These are phyloP conservation scores for Ctenoplectra terminalis DNA, from an alignment of 1,140 invertebrate species.

Conservation along the genomic window DNA sequence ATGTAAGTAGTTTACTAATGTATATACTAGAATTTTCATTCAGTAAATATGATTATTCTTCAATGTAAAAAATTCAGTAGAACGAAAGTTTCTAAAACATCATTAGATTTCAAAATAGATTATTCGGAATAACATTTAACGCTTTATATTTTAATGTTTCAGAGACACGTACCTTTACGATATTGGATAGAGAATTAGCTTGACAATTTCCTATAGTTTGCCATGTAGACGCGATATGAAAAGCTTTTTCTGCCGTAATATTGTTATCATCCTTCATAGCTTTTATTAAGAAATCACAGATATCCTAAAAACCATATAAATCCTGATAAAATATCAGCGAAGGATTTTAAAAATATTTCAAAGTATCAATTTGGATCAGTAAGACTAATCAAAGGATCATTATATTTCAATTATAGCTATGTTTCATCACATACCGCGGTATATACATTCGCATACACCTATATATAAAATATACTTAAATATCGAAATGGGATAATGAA, in stretches of 20 bases:
- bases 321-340: constrained; percentile 13
- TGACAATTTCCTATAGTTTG: constrained; percentile 82
- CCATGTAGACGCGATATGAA: constrained; percentile 83
- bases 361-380: constrained; percentile 68
- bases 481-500: background rate
- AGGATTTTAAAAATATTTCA: constrained; percentile 7
- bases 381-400: constrained; percentile 82
- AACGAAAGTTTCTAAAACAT: constrained; percentile 78
- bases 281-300: constrained; percentile 83
- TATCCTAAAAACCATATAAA: constrained; percentile 79
- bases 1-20: background rate
- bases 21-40: constrained; percentile 38
- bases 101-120: constrained; percentile 64
- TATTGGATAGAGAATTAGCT: constrained; percentile 64
- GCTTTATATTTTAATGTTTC: background rate
- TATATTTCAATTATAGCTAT: constrained; percentile 67
- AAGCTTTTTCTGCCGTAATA: constrained; percentile 82
- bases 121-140: background rate
- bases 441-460: constrained; percentile 11
- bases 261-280: constrained; percentile 73
- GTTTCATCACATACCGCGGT: constrained; percentile 73
- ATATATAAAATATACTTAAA: background rate
- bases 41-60: constrained; percentile 69
- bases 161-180: constrained; percentile 74
- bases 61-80: constrained; percentile 71